A percentile compares a stretch with the other conserved stretches of the same genome.
phyloP scores from a whole-genome alignment of 2,797 vertebrate genomes.

The Schizopygopsis pylzovi region DNA sequence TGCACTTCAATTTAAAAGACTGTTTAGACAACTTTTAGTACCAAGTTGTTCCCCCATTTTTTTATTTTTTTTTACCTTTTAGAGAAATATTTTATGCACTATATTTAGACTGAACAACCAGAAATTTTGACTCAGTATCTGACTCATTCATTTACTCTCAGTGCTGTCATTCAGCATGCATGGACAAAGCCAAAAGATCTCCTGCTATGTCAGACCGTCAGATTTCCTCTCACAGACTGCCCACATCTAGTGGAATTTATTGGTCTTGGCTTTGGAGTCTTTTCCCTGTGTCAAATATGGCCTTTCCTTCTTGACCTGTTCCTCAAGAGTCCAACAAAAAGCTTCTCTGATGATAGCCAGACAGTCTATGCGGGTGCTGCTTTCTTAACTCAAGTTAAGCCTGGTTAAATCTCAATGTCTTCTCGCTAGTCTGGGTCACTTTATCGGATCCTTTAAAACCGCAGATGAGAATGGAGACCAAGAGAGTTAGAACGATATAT shows the following conservation, averaged over 20 bases:
- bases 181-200: background rate
- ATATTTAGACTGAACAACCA: background rate
- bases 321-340: conserved; percentile 32
- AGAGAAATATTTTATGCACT: background rate
- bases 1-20: background rate
- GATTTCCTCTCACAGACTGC: conserved; percentile 2
- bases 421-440: background rate
- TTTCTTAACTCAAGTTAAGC: background rate
- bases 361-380: too few species aligned
- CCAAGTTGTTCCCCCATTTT: background rate
- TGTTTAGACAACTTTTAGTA: background rate
- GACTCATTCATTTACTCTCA: conserved; percentile 7
- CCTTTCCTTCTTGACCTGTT: conserved; percentile 17
- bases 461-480: background rate
- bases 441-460: background rate
- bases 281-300: conserved; percentile 8
- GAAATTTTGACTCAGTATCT: background rate
- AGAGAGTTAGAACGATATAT: background rate
- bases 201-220: background rate
- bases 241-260: conserved; percentile 48
- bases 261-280: conserved; percentile 14
- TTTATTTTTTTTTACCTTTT: background rate
- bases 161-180: background rate
- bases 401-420: background rate
- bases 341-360: background rate